Evolutionary conservation across 2,888 invertebrate genomes (phyloP), one percentile per base, ranked within the genome.

Genomic region (Scaptomyza polygonia): DNA sequence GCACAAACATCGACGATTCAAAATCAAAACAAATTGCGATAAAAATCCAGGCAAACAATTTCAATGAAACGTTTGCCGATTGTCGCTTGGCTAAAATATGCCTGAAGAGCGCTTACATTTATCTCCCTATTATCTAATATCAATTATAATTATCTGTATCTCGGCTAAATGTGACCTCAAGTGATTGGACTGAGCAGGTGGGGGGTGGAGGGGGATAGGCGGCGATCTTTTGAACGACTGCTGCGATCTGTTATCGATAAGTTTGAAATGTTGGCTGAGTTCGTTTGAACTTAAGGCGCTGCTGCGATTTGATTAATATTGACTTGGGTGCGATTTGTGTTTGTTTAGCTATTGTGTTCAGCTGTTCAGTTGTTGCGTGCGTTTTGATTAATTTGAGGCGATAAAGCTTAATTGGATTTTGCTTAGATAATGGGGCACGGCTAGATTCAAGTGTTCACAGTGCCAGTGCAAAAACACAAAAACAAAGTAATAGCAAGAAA

Each of bases 301-400:
- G 66, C 81, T 84, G 66, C 80, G 80, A 75, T 80, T 85, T 86
- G 87, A 87, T 86, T 86, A 87, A 81, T 86, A 72, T 86, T 84
- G 87, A 86, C 77, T 85, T 83, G 61, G 73, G 58, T 59, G 64
- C 86, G 73, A 76, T 86, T 85, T 39, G 66, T 85, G 44, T 89
- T 89, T 89, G 82, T 81, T 74, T 44, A 88, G 89, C 85, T 71
- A 84, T 89, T 88, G 89, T 89, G 82, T 80, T 67, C 72, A 73
- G 81, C 88, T 89, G 89, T 89, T 78, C 54, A 32, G 42, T 39
- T 42, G 54, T 89, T 78, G 55, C 29, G 25, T 53, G 51, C 53
- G 45, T 54, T 64, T 78, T 84, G 84, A 84, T 84, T 87, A 87
- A 87, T 84, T 82, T 85, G 64, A 80, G 86, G 79, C 69, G 87